phyloP scores from a whole-genome alignment of 2,113 vertebrate genomes.

The Sapajus apella region DNA sequence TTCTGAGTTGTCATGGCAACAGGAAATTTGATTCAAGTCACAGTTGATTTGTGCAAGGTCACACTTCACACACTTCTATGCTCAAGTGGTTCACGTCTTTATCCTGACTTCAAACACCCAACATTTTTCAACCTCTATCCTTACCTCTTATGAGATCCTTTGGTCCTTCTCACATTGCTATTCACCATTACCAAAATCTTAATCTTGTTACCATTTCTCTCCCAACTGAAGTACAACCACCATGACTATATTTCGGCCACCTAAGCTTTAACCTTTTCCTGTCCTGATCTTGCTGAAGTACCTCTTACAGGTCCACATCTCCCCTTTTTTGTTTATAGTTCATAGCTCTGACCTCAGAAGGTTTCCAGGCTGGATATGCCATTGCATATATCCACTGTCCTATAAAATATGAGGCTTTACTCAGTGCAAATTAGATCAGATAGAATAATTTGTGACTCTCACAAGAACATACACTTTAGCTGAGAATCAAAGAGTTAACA shows the following conservation, averaged over 20 bases:
- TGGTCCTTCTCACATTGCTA: not conserved
- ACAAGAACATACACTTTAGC: not conserved
- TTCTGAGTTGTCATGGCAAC: not conserved
- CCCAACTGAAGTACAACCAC: not conserved
- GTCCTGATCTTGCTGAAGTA: not conserved
- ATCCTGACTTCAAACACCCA: not conserved
- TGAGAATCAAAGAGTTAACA: too few species aligned
- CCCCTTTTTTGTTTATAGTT: not conserved
- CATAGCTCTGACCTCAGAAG: not conserved
- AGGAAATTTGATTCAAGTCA: not conserved
- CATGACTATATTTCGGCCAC: not conserved
- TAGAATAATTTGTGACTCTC: not conserved
- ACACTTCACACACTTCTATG: not conserved
- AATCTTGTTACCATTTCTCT: not conserved
- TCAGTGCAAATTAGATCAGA: rapidly evolving
- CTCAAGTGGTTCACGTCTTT: too few species aligned
- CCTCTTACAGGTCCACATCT: not conserved
- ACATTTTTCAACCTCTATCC: not conserved
- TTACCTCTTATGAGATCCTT: not conserved
- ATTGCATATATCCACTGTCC: not conserved
- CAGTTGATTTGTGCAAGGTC: not conserved
- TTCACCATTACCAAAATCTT: not conserved
- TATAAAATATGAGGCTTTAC: not conserved
- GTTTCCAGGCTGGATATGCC: not conserved
- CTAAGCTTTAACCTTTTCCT: not conserved